Percentiles rank a stretch among this genome's conserved stretches.
These are phyloP conservation scores for Amiota communis DNA, from an alignment of 2,888 invertebrate species.

Conservation along the genomic window DNA sequence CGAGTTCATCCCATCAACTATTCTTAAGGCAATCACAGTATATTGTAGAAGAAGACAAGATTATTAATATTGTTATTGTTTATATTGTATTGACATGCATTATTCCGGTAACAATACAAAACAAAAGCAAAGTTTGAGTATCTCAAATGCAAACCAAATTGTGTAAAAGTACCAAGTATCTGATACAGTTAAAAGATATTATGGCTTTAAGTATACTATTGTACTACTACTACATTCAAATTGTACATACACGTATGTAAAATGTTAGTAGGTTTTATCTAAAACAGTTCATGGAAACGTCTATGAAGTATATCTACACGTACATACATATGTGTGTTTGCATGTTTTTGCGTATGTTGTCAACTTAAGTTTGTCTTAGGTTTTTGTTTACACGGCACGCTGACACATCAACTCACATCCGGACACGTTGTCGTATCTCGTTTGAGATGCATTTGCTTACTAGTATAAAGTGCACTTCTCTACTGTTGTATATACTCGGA, in stretches of 20 bases:
- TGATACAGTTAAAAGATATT: background rate
- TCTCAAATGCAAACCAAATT: conserved; percentile 7
- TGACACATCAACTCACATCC: background rate
- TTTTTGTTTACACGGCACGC: conserved; percentile 28
- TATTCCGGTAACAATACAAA: conserved; percentile 14
- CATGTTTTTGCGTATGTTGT: conserved; percentile 16
- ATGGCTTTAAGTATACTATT: conserved; percentile 5
- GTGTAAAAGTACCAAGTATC: background rate
- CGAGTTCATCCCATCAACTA: background rate
- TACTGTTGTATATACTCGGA: no score
- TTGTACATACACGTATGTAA: no score
- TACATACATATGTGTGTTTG: background rate
- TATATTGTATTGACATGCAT: conserved; percentile 27
- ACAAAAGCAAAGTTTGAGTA: background rate
- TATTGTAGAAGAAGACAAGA: conserved; percentile 3
- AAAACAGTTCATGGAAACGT: no score
- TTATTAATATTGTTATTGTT: conserved; percentile 27
- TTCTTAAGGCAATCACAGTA: background rate
- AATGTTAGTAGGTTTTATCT: no score
- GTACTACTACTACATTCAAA: background rate
- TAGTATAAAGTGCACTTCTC: no score
- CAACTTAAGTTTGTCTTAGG: conserved; percentile 33
- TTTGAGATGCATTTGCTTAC: no score
- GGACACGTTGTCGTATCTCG: no score
- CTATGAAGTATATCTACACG: no score